Evolutionary conservation across 2,113 vertebrate genomes (phyloP), one percentile per base, ranked within the genome.

Genomic region (Bungarus multicinctus): DNA sequence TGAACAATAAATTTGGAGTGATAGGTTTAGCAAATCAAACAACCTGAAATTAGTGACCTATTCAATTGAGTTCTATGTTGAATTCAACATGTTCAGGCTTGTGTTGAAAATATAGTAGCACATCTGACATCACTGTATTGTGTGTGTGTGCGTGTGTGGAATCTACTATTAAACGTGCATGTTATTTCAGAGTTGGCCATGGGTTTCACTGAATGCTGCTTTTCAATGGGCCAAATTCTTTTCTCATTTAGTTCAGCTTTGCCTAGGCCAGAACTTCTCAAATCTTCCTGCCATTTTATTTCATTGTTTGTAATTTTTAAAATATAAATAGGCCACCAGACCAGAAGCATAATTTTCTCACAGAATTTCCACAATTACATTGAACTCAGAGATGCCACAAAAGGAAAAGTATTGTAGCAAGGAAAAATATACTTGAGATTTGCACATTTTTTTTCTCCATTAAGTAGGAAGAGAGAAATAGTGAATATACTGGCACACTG

Each of bases 401-500:
- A 25, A 86, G 25, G 81, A 16, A 86, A 58, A 89, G 53, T 91
- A 14, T 16, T 5, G n/a, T 12, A 1, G 22, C 18, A 14, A 14
- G 39, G 43, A 93, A 93, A 86, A 69, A 54, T 7, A 55, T 45
- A 54, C 4, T 10, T 16, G 54, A 87, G 43, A 92, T 92, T 54
- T 89, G 54, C 45, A 93, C 18, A 43, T 58, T 6, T 20, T 69
- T n/a, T 52, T 43, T 39, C 27, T 86, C 54, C 9, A 47, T n/a
- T 58, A 47, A 47, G 55, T 23, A 14, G 64, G 69, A 64, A 30
- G 53, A 54, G 45, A 64, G 30, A 87, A 47, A 14, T n/a, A 18
- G 22, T 9, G n/a, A 45, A 52, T 6, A 94, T 98, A 98, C 97
- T 98, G 97, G 98, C 97, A 96, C 97, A 96, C 95, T 4, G 89